Conservation (phyloP, 1,140 invertebrate species). For the Diabrotica virgifera region DNA sequence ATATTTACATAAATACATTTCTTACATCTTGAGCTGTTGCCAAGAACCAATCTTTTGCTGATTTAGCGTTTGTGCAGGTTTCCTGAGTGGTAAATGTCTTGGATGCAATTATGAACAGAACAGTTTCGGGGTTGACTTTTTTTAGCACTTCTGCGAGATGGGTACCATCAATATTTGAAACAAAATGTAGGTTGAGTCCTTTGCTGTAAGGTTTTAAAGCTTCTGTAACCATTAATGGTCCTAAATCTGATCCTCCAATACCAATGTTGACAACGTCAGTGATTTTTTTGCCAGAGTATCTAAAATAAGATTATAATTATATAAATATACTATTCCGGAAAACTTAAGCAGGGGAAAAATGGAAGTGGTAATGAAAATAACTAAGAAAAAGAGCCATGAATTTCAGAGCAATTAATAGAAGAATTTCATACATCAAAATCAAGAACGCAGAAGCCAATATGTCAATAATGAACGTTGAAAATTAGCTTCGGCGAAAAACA, state of each 20-base stretch:
- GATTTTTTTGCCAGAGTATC: slow-evolving; percentile 92
- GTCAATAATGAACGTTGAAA: too few species aligned
- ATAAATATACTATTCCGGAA: too few species aligned
- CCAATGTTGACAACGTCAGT: slow-evolving; percentile 99
- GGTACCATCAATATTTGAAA: slow-evolving; percentile 99
- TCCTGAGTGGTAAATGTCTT: slow-evolving; percentile 99
- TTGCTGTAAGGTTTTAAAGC: slow-evolving; percentile 88
- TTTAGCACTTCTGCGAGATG: slow-evolving; percentile 94
- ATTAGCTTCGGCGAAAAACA: too few species aligned
- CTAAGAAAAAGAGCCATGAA: too few species aligned
- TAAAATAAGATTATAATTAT: slow-evolving; percentile 26
- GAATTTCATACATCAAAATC: too few species aligned
- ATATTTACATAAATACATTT: not conserved
- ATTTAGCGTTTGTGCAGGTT: slow-evolving; percentile 98
- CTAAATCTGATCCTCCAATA: slow-evolving; percentile 98
- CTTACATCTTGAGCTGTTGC: slow-evolving; percentile 80
- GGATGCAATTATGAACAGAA: slow-evolving; percentile 97
- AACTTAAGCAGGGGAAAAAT: too few species aligned
- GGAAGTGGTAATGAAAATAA: too few species aligned
- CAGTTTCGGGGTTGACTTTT: slow-evolving; percentile 87
- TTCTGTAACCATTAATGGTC: slow-evolving; percentile 98
- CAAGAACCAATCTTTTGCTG: slow-evolving; percentile 95
- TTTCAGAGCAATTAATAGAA: too few species aligned
- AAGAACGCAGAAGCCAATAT: too few species aligned
- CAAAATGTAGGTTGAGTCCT: slow-evolving; percentile 92